phyloP scores from a whole-genome alignment of 2,797 vertebrate genomes.

The Diplodus puntazzo region DNA sequence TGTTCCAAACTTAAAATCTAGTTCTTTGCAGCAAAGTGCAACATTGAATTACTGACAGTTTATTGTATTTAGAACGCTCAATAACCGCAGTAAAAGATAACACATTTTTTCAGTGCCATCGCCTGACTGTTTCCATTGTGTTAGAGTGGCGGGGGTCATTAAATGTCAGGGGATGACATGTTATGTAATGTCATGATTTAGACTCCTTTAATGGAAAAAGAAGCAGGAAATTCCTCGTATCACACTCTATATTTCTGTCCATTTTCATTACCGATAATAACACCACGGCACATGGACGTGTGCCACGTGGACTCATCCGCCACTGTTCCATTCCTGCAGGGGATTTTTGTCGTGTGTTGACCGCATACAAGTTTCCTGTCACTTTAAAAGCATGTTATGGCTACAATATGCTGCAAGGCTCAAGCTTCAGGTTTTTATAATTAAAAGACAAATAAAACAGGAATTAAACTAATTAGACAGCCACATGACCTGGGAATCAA shows the following conservation, averaged over 20 bases:
- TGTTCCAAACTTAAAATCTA: slow-evolving; percentile 40
- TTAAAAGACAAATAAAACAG: background rate
- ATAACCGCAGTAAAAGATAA: background rate
- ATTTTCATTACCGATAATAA: slow-evolving; percentile 23
- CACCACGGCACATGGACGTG: background rate
- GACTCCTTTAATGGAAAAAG: slow-evolving; percentile 56
- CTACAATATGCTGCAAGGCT: background rate
- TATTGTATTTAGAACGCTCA: slow-evolving; percentile 8
- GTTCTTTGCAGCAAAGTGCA: slow-evolving; percentile 12
- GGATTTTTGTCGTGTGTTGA: background rate
- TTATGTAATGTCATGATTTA: slow-evolving; percentile 66
- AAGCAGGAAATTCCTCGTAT: slow-evolving; percentile 55
- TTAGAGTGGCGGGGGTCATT: slow-evolving; percentile 53
- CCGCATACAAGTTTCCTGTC: background rate
- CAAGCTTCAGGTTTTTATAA: background rate
- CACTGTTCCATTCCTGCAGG: background rate
- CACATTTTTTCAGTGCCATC: slow-evolving; percentile 2
- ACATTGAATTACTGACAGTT: slow-evolving; percentile 25
- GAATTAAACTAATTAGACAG: background rate
- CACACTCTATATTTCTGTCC: slow-evolving; percentile 34
- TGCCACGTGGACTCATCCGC: background rate
- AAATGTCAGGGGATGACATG: slow-evolving; percentile 54
- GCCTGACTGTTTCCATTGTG: slow-evolving; percentile 48
- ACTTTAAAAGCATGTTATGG: background rate
- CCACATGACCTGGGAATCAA: background rate